Conservation (phyloP, 2,888 invertebrate genomes). For the Zygothrica quintamaculata region DNA sequence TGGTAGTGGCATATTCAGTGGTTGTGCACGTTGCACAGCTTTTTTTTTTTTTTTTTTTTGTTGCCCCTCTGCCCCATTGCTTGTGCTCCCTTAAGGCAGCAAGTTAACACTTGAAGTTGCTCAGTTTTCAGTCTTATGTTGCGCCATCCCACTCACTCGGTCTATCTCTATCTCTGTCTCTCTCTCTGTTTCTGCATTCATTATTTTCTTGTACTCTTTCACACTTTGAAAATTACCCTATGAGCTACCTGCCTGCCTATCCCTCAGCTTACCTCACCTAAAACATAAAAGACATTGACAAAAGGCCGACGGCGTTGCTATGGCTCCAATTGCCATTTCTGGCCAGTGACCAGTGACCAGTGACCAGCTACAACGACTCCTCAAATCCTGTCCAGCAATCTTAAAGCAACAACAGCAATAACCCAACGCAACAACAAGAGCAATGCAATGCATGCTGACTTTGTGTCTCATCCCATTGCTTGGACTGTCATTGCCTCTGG, state of each 20-base stretch:
- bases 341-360: constrained; percentile 31
- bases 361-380: constrained; percentile 27
- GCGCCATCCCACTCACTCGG: constrained; percentile 32
- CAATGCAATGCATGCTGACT: constrained; percentile 22
- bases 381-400: constrained; percentile 22
- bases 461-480: too few relatives aligned
- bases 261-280: constrained; percentile 25
- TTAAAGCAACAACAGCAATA: constrained; percentile 7
- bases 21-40: constrained; percentile 40
- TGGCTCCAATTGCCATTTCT: not conserved
- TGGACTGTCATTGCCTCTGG: constrained; percentile 21
- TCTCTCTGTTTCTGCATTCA: constrained; percentile 1
- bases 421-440: constrained; percentile 7
- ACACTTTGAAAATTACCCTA: not conserved
- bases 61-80: constrained; percentile 2
- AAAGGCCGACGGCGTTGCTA: constrained; percentile 27
- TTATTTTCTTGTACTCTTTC: not conserved
- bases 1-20: constrained; percentile 1
- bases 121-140: constrained; percentile 42
- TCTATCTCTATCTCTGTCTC: constrained; percentile 2
- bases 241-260: not conserved
- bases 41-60: too few relatives aligned
- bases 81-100: constrained; percentile 8
- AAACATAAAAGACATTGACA: constrained; percentile 19
- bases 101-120: constrained; percentile 52